These are phyloP conservation scores for Danio albolineatus DNA, from an alignment of 2,797 vertebrate species.

Conservation along the genomic window DNA sequence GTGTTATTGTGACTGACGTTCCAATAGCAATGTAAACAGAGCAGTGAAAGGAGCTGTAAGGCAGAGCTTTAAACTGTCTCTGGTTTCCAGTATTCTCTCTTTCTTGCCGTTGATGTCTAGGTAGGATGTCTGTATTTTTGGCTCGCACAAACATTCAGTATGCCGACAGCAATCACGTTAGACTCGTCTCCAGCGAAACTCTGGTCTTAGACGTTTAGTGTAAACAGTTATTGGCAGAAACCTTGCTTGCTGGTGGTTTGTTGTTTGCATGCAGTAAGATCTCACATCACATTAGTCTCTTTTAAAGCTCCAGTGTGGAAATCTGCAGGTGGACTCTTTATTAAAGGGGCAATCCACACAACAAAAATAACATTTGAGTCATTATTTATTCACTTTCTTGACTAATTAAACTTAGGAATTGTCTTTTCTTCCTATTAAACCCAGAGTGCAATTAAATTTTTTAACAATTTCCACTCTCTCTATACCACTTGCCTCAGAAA, in stretches of 20 bases:
- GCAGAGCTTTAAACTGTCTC: conserved; percentile 6
- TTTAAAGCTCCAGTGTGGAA: neutral
- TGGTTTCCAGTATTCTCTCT: neutral
- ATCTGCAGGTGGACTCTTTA: neutral
- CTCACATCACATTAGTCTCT: conserved; percentile 11
- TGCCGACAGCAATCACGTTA: conserved; percentile 7
- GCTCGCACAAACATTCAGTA: conserved; percentile 18
- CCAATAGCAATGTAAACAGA: neutral
- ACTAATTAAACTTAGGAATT: neutral
- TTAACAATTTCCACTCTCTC: neutral
- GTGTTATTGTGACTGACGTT: conserved; percentile 11
- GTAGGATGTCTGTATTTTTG: conserved; percentile 23
- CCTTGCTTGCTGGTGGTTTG: conserved; percentile 8
- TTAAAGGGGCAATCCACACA: neutral
- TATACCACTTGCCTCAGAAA: neutral
- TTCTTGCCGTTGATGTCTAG: neutral
- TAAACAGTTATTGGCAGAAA: conserved; percentile 46
- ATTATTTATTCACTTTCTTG: too few species aligned
- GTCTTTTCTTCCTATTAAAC: neutral
- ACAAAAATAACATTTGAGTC: neutral
- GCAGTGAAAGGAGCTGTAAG: neutral
- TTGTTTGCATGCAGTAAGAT: conserved; percentile 44
- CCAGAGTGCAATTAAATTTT: neutral
- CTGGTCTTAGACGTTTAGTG: conserved; percentile 16
- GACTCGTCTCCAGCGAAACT: conserved; percentile 34